phyloP scores from a whole-genome alignment of 2,888 invertebrate species.

The Drosophila algonquin region DNA sequence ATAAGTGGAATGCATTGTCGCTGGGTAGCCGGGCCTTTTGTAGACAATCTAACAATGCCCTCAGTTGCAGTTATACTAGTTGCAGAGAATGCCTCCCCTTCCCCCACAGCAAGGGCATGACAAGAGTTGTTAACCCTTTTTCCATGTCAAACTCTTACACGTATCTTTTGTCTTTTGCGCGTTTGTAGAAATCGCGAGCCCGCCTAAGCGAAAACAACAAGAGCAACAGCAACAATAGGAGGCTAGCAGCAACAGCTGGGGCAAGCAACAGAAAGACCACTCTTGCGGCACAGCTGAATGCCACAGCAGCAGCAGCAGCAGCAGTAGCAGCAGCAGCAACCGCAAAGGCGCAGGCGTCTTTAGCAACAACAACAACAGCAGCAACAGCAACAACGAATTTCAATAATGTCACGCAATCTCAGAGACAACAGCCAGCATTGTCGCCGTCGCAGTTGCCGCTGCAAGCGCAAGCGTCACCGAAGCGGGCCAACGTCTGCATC shows the following conservation, averaged over 20 bases:
- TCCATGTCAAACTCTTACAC: not conserved
- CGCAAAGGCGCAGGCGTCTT: slow-evolving; percentile 78
- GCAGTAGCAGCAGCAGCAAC: slow-evolving; percentile 36
- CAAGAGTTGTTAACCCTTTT: not conserved
- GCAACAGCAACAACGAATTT: slow-evolving; percentile 68
- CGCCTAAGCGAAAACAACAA: slow-evolving; percentile 68
- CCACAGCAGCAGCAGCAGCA: slow-evolving; percentile 32
- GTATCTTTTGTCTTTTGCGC: slow-evolving; percentile 17
- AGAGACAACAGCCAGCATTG: slow-evolving; percentile 51
- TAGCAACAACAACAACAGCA: slow-evolving; percentile 48
- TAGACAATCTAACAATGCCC: not conserved
- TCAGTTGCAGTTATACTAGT: not conserved
- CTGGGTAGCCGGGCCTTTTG: not conserved
- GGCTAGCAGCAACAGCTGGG: slow-evolving; percentile 26
- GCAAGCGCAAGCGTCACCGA: slow-evolving; percentile 60
- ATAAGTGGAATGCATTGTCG: not conserved
- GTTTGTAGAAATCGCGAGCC: slow-evolving; percentile 78
- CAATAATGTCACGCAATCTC: slow-evolving; percentile 80
- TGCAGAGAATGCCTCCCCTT: not conserved
- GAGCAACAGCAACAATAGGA: slow-evolving; percentile 40
- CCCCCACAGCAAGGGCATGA: not conserved
- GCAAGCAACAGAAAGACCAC: slow-evolving; percentile 38
- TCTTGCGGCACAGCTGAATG: slow-evolving; percentile 41
- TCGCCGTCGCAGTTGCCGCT: slow-evolving; percentile 61
- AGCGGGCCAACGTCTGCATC: slow-evolving; percentile 77